phyloP scores from a whole-genome alignment of 2,797 vertebrate species.

The Phataginus tricuspis region DNA sequence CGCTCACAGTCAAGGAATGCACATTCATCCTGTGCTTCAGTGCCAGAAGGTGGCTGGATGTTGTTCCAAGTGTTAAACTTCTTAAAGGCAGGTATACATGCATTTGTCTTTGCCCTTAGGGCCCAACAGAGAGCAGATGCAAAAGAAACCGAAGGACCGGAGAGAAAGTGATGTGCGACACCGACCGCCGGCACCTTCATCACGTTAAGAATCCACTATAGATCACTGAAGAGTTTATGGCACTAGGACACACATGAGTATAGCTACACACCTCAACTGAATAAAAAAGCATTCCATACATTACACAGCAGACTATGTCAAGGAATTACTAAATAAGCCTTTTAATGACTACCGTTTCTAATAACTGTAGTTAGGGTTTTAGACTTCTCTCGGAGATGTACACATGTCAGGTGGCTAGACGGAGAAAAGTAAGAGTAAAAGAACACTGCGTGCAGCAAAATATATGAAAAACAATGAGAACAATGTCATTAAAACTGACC shows the following conservation, averaged over 20 bases:
- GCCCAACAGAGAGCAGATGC: neutral
- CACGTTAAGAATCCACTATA: neutral
- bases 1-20: neutral
- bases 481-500: neutral
- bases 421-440: neutral
- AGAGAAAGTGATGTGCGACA: neutral
- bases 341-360: neutral
- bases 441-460: neutral
- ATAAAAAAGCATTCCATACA: neutral
- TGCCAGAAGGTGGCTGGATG: neutral
- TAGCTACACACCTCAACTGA: neutral
- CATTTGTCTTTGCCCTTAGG: neutral
- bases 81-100: neutral
- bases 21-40: neutral
- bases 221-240: neutral
- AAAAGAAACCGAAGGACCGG: neutral
- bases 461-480: neutral
- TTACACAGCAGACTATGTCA: constrained; percentile 1
- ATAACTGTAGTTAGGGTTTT: neutral
- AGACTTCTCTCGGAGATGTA: neutral
- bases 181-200: neutral
- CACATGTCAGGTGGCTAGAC: neutral
- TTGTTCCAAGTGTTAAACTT: neutral
- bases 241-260: neutral
- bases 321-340: neutral